Evolutionary conservation across 2,797 vertebrate species (phyloP).

Genomic region (Hemibagrus guttatus): DNA sequence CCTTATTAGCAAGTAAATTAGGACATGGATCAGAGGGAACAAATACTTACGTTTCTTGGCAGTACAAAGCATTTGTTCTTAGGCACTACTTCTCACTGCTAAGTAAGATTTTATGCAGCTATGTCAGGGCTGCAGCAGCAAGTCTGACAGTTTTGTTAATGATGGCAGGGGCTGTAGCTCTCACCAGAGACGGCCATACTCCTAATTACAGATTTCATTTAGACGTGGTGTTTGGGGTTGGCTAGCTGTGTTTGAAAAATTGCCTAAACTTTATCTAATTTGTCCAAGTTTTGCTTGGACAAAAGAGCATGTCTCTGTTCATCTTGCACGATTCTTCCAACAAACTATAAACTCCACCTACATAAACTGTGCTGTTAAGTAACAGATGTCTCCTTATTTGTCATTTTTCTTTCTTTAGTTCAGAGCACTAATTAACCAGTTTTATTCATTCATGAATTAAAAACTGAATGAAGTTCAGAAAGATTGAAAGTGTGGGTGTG

Average conservation of each 20-base stretch:
- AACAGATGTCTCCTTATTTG: neutral
- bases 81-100: slow-evolving; percentile 3
- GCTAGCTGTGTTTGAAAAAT: neutral
- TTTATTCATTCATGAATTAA: neutral
- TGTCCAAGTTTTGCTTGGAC: neutral
- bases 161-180: slow-evolving; percentile 4
- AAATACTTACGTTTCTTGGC: slow-evolving; percentile 8
- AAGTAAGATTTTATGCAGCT: slow-evolving; percentile 31
- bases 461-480: neutral
- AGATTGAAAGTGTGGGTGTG: neutral
- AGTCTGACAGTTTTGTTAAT: slow-evolving; percentile 27
- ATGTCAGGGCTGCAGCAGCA: neutral
- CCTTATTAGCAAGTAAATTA: slow-evolving; percentile 28
- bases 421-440: neutral
- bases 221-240: neutral
- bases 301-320: neutral
- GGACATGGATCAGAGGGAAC: slow-evolving; percentile 29
- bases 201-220: neutral
- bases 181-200: neutral
- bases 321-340: neutral
- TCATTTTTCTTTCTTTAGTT: neutral
- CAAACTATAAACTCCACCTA: neutral
- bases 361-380: neutral
- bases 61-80: slow-evolving; percentile 21
- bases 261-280: neutral